Evolutionary conservation across 2,888 invertebrate genomes (phyloP), one percentile per base, ranked within the genome.

Genomic region (Hyalella azteca): DNA sequence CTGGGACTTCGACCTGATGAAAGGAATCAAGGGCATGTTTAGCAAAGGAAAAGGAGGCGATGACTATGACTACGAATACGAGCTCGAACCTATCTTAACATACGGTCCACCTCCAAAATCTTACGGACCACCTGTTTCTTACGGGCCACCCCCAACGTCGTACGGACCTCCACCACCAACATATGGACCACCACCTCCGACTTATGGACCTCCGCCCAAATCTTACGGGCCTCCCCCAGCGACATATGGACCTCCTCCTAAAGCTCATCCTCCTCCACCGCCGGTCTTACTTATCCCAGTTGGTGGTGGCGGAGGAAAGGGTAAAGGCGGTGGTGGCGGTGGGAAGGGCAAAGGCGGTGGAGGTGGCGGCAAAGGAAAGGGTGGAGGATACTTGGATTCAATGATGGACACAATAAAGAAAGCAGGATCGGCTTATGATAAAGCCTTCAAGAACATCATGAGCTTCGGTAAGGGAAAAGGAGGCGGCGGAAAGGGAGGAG

Each of bases 371-470:
- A 66, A 78, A 66, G 66, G 78, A n/a, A 48, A 48, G 22, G 66
- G 78, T 39, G 78, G 48, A 66, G 78, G 75, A n/a, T 75, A 75
- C 75, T 75, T 75, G 5, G 75, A 75, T 19, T 75, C 75, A 5
- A 75, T 75, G 75, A 75, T 75, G 75, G 36, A 75, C 19, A 41
- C 75, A 2, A 75, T 75, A n/a, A 75, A 75, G 29, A 45, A 75
- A 45, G 45, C 45, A 0, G 75, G 75, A 19, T 45, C 40, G 7
- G 22, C 5, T 9, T 75, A 75, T 22, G 75, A 75, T 39, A 75
- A 75, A 45, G 75, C 75, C 45, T 75, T 75, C 75, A 75, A 75
- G n/a, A 75, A 75, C 29, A 22, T 75, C 2, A 45, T 75, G 45
- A 75, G 75, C 45, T 45, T 75, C 9, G 75, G 75, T 1, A 75